Conservation (phyloP, 2,113 vertebrate genomes). For the Oreochromis spilurus region DNA sequence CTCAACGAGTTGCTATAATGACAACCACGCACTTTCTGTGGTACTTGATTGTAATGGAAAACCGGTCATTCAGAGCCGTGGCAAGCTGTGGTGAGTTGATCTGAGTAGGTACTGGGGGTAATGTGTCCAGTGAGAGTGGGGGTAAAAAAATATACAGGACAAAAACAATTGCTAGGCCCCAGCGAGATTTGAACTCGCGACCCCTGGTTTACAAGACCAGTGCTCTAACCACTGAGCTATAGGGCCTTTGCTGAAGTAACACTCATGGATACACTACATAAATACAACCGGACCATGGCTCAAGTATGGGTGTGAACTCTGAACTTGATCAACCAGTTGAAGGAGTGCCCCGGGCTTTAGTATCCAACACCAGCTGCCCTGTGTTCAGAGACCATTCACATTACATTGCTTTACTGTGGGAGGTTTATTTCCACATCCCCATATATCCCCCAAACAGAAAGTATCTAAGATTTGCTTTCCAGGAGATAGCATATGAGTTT, state of each 20-base stretch:
- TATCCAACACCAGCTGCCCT: neutral
- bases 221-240: conserved; percentile 66
- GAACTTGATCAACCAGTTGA: neutral
- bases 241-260: neutral
- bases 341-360: neutral
- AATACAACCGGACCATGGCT: fast-evolving
- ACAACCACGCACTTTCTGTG: neutral
- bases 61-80: neutral
- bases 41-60: neutral
- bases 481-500: neutral
- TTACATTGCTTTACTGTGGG: neutral
- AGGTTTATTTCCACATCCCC: fast-evolving
- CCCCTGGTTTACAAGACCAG: conserved; percentile 52
- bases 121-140: neutral
- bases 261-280: neutral
- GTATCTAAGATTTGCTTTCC: neutral
- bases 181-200: conserved; percentile 39
- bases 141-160: neutral
- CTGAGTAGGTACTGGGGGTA: neutral
- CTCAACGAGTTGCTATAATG: neutral
- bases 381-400: neutral
- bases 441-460: neutral
- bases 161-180: neutral
- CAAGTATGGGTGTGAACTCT: neutral
- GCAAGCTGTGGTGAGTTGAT: neutral